A percentile compares a stretch with the other conserved stretches of the same genome.
phyloP scores from a whole-genome alignment of 2,113 vertebrate species.

The Peucedramus taeniatus region DNA sequence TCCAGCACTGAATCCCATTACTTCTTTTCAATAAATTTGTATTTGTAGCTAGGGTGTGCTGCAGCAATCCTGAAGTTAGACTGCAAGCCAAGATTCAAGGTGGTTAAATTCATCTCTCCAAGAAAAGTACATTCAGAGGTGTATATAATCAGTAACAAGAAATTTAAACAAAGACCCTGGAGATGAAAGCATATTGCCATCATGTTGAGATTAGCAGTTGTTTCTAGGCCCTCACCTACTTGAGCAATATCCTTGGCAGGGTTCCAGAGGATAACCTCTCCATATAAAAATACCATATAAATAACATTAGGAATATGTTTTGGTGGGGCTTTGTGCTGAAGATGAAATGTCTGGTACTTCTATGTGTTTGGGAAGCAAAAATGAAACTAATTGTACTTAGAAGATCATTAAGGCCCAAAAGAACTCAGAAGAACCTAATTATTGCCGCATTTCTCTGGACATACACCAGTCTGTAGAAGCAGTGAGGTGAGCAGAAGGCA shows the following conservation, averaged over 20 bases:
- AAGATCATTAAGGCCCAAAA: background rate
- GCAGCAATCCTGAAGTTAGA: background rate
- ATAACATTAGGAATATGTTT: background rate
- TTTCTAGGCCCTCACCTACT: background rate
- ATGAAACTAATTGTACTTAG: background rate
- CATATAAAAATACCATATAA: background rate
- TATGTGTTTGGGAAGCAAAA: background rate
- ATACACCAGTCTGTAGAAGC: background rate
- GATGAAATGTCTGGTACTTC: background rate
- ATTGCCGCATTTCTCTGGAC: background rate
- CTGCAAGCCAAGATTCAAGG: background rate
- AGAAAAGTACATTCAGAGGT: background rate
- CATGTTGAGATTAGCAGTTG: background rate
- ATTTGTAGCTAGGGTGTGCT: background rate
- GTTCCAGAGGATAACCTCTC: background rate
- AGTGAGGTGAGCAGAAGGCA: background rate
- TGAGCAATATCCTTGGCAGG: background rate
- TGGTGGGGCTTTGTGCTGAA: background rate
- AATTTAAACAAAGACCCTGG: constrained; percentile 17
- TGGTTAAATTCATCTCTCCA: background rate
- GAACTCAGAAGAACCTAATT: background rate
- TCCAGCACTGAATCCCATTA: background rate
- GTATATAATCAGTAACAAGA: background rate
- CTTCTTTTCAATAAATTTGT: background rate
- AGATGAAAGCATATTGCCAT: background rate